Conservation (phyloP, 2,888 invertebrate species). For the Adela reaumurella region DNA sequence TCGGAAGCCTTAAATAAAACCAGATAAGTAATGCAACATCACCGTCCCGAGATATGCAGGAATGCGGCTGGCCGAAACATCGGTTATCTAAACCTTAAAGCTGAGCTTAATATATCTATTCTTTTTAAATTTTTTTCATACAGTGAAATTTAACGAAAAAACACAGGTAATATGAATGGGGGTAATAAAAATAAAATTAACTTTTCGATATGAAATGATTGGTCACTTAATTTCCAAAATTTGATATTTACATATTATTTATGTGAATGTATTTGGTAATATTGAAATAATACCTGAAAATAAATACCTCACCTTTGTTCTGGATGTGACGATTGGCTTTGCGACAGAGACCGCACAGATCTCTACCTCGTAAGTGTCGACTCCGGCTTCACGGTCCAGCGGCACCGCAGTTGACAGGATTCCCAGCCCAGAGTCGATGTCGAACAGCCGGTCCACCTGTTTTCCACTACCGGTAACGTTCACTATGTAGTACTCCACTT, state of each 20-base stretch:
- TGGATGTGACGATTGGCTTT: constrained; percentile 69
- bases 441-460: constrained; percentile 86
- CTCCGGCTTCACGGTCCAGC: constrained; percentile 80
- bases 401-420: constrained; percentile 81
- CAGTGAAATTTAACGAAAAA: too few relatives aligned
- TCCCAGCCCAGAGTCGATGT: constrained; percentile 85
- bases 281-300: too few relatives aligned
- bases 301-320: too few relatives aligned
- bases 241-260: too few relatives aligned
- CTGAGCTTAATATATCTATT: neutral
- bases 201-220: too few relatives aligned
- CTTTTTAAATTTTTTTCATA: too few relatives aligned
- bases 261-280: too few relatives aligned
- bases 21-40: neutral
- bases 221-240: too few relatives aligned
- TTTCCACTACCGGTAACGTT: constrained; percentile 72
- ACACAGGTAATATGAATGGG: too few relatives aligned
- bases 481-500: constrained; percentile 88
- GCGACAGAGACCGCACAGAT: constrained; percentile 79
- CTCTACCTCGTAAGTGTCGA: constrained; percentile 79
- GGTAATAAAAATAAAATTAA: too few relatives aligned
- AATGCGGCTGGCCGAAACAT: neutral
- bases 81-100: neutral
- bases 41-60: neutral
- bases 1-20: neutral